Conservation (phyloP, 2,113 vertebrate genomes). For the Hepsetus odoe region DNA sequence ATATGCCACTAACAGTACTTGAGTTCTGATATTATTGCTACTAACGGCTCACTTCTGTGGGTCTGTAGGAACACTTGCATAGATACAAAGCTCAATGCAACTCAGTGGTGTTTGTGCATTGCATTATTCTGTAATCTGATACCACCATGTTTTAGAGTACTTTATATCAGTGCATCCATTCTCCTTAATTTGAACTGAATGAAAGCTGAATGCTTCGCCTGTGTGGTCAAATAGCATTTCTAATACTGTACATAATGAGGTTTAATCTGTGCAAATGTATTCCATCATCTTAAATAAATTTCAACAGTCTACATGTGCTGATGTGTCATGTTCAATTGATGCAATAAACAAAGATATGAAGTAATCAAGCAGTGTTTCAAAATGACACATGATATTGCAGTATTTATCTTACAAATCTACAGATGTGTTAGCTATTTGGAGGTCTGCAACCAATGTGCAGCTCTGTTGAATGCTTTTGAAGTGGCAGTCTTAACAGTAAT, state of each 20-base stretch:
- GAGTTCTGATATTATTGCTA: background rate
- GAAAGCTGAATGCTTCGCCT: background rate
- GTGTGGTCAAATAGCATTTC: background rate
- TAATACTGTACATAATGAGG: background rate
- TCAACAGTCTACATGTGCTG: background rate
- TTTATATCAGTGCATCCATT: background rate
- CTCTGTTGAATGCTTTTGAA: no score
- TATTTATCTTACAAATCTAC: no score
- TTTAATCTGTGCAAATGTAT: conserved; percentile 2
- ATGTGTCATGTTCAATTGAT: background rate
- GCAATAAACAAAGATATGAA: background rate
- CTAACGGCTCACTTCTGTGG: background rate
- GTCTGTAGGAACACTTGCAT: background rate
- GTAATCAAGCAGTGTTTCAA: background rate
- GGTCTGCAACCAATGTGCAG: no score
- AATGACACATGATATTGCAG: no score
- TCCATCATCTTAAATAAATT: conserved; percentile 27
- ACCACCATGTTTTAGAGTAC: background rate
- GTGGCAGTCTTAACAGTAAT: no score
- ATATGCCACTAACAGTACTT: background rate
- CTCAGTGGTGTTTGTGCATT: background rate
- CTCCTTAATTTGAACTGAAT: background rate
- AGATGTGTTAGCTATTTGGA: no score
- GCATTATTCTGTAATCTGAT: background rate
- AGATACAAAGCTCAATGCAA: background rate